Conservation (phyloP, 2,113 vertebrate species). For the Python bivittatus region DNA sequence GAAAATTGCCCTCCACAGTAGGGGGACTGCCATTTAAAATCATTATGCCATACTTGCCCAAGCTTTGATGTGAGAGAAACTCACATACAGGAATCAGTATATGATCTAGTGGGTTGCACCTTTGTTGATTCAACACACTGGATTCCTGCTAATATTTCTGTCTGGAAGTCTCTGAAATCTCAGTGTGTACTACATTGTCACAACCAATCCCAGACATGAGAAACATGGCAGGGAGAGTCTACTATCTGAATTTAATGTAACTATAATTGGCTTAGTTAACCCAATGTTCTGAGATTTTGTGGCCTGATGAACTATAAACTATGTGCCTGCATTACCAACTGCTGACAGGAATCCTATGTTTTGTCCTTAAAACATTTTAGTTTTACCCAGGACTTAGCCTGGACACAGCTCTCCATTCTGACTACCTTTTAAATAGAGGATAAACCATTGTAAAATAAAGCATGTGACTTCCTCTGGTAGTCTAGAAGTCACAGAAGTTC, state of each 20-base stretch:
- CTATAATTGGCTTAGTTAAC: neutral
- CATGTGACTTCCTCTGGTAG: neutral
- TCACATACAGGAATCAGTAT: neutral
- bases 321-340: neutral
- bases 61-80: neutral
- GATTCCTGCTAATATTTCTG: neutral
- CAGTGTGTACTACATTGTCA: neutral
- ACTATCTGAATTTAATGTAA: neutral
- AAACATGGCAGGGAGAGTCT: neutral
- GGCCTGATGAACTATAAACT: neutral
- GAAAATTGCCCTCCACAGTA: neutral
- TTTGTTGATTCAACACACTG: neutral
- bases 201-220: neutral
- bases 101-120: neutral
- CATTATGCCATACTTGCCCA: neutral
- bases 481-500: neutral
- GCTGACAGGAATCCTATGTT: neutral
- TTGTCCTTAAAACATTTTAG: neutral
- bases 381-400: neutral
- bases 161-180: neutral
- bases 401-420: neutral
- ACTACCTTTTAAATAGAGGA: neutral
- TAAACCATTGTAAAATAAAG: neutral
- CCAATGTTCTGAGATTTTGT: neutral
- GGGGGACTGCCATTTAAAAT: neutral